These are phyloP conservation scores for Characodon lateralis DNA, from an alignment of 2,797 vertebrate genomes.

Conservation along the genomic window DNA sequence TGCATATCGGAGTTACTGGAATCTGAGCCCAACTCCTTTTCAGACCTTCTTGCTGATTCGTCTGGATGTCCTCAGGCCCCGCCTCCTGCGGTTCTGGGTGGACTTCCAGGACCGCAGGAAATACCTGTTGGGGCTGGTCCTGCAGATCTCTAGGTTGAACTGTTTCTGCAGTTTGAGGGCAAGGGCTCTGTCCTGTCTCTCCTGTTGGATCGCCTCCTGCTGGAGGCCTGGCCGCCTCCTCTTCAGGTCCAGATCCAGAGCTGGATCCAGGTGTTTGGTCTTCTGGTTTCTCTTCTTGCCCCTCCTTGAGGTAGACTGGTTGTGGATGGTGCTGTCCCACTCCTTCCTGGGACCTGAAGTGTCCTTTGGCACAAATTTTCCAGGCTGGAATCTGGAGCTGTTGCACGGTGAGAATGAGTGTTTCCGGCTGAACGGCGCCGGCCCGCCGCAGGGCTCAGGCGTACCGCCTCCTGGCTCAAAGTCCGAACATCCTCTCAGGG, in stretches of 20 bases:
- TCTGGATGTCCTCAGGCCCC: slow-evolving; percentile 73
- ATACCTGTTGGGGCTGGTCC: slow-evolving; percentile 84
- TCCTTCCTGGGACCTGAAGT: slow-evolving; percentile 73
- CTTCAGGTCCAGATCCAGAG: slow-evolving; percentile 76
- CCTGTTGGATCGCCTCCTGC: slow-evolving; percentile 79
- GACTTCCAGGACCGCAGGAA: slow-evolving; percentile 89
- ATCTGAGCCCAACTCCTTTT: slow-evolving; percentile 6
- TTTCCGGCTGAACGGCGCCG: slow-evolving; percentile 28
- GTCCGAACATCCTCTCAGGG: slow-evolving; percentile 27
- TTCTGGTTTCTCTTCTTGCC: slow-evolving; percentile 90
- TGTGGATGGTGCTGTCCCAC: slow-evolving; percentile 70
- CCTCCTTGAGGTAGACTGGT: slow-evolving; percentile 78
- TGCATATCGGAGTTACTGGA: slow-evolving; percentile 42
- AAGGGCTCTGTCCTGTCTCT: slow-evolving; percentile 85
- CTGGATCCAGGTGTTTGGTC: slow-evolving; percentile 89
- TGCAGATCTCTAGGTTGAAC: slow-evolving; percentile 86
- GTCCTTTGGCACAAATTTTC: slow-evolving; percentile 59
- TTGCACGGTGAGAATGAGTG: slow-evolving; percentile 56
- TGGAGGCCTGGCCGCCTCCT: slow-evolving; percentile 65
- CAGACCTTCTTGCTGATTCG: slow-evolving; percentile 75
- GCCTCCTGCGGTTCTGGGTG: slow-evolving; percentile 67
- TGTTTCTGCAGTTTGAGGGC: slow-evolving; percentile 88
- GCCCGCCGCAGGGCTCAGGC: slow-evolving; percentile 40
- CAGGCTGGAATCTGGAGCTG: slow-evolving; percentile 38
- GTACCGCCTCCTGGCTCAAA: slow-evolving; percentile 27